A percentile compares a stretch with the other conserved stretches of the same genome.
Conservation (phyloP, 2,113 vertebrate genomes). For the Helogale parvula region DNA sequence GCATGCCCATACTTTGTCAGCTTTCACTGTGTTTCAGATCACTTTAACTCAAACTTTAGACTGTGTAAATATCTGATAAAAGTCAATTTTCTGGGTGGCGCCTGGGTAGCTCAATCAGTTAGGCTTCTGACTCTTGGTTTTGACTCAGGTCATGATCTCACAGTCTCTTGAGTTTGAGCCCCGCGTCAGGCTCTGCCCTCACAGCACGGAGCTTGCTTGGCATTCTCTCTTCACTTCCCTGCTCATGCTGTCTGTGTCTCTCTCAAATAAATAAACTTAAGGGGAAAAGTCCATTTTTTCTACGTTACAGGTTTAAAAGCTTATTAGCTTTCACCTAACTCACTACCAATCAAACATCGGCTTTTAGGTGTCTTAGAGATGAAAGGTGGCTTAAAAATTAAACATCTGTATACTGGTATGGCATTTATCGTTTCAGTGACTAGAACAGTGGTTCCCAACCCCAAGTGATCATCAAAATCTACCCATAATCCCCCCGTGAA, state of each 20-base stretch:
- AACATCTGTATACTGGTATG: background rate
- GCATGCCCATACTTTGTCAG: background rate
- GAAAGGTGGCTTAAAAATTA: background rate
- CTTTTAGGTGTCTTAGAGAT: conserved; percentile 8
- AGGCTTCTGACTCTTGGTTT: no score
- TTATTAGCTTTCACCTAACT: background rate
- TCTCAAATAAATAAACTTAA: no score
- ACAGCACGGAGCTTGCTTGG: no score
- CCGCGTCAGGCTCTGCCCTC: no score
- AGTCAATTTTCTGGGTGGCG: background rate
- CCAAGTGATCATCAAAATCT: background rate
- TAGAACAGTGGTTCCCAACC: background rate
- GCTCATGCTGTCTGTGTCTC: no score
- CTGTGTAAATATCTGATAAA: background rate
- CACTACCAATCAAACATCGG: background rate
- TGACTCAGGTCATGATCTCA: no score
- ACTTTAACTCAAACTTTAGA: background rate
- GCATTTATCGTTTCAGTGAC: background rate
- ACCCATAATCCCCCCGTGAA: background rate
- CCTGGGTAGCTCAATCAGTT: no score
- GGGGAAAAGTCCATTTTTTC: background rate
- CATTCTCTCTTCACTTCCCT: no score
- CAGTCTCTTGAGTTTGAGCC: no score
- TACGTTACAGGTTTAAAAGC: background rate
- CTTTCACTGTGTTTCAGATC: background rate